Evolutionary conservation across 2,113 vertebrate genomes (phyloP).

Genomic region (Oryzias javanicus): DNA sequence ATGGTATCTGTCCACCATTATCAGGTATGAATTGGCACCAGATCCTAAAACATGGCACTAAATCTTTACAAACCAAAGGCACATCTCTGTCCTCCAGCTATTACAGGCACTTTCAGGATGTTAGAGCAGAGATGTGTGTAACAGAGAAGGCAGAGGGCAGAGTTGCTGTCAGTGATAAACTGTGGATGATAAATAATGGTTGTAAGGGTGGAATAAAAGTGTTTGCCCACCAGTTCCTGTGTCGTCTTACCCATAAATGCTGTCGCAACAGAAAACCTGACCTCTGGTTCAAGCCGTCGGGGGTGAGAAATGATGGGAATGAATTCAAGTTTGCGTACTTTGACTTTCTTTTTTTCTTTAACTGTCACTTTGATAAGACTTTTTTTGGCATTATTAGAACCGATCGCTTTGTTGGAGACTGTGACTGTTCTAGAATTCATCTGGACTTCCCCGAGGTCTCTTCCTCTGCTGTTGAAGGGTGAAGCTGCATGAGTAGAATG

Average conservation of each 20-base stretch:
- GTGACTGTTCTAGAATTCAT: constrained; percentile 1
- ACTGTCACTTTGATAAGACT: not conserved
- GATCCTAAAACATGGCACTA: constrained; percentile 24
- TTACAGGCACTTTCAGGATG: not conserved
- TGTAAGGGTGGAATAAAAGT: constrained; percentile 11
- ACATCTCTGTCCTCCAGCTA: not conserved
- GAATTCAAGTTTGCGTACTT: not conserved
- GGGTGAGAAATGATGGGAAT: not conserved
- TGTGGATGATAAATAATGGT: constrained; percentile 28
- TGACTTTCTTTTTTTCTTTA: not conserved
- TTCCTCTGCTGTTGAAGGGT: constrained; percentile 31
- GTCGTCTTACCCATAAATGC: constrained; percentile 17
- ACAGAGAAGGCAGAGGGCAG: constrained; percentile 17
- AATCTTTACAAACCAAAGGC: constrained; percentile 30
- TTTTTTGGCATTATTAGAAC: too few species aligned
- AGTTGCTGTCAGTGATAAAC: constrained; percentile 24
- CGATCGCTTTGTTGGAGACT: too few species aligned
- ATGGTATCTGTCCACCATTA: constrained; percentile 7
- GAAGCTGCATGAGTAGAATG: constrained; percentile 26
- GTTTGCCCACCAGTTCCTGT: constrained; percentile 32
- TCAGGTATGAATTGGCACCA: constrained; percentile 5
- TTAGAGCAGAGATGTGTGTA: constrained; percentile 19
- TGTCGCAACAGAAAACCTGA: constrained; percentile 7
- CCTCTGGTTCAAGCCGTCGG: constrained; percentile 10
- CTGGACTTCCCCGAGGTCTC: not conserved